These are phyloP conservation scores for Sepioteuthis lessoniana DNA, from an alignment of 2,888 invertebrate genomes.

Conservation along the genomic window DNA sequence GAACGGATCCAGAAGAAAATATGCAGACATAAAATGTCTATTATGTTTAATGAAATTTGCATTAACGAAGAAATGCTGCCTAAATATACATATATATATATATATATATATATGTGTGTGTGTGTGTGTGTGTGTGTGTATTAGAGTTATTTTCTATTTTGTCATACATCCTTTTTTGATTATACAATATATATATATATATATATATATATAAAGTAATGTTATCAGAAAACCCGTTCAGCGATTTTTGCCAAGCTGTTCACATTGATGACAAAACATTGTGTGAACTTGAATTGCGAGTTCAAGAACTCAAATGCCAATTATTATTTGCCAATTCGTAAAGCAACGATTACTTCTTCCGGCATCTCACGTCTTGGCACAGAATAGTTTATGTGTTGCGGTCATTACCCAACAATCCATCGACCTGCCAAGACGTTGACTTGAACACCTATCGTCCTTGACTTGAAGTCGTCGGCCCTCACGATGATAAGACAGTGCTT, in stretches of 20 bases:
- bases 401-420: not conserved
- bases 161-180: no score
- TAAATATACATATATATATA: no score
- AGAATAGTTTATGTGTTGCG: not conserved
- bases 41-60: no score
- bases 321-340: not conserved
- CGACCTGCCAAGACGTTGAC: not conserved
- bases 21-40: no score
- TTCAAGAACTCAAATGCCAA: not conserved
- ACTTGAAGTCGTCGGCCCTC: not conserved
- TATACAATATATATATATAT: no score
- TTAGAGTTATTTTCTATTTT: no score
- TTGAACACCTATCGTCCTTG: not conserved
- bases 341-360: not conserved
- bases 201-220: no score
- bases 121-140: no score
- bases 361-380: not conserved
- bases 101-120: no score
- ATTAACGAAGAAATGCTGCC: no score
- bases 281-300: not conserved
- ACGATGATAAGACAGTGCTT: not conserved
- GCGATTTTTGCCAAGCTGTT: not conserved
- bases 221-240: no score
- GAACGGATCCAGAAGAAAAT: no score
- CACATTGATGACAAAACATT: not conserved